Base-by-base conservation (phyloP, 1,140 invertebrate genomes). In the Nomia melanderi region DNA sequence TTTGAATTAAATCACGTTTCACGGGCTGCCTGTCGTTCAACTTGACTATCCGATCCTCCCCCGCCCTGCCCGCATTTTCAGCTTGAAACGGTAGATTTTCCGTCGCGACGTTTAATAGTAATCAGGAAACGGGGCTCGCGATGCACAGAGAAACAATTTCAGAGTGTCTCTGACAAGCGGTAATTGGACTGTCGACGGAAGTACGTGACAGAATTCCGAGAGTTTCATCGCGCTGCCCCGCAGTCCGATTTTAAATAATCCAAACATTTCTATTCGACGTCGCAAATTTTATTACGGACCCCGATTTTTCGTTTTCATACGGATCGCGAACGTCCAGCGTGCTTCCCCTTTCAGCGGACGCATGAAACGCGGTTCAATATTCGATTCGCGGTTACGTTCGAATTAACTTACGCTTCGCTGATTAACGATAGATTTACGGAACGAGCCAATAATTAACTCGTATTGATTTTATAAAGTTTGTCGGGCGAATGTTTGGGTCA, bases 101-200 rank as follows among this genome's bases (percentile, higher is more conserved):
- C 25, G 17, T 29, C 33, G n/a, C 12, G 60, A 72, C 70, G 41
- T 62, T 72, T 72, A 66, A 56, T 74, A 72, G 27, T 53, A 65
- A 65, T 65, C 72, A 44, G 47, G 6, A 44, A 33, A 50, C 72
- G 29, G 36, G 36, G 47, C 47, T n/a, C 60, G 11, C 23, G 17
- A 5, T 50, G 53, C 39, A 36, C 59, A 41, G 27, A 62, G 72
- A 41, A 41, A 74, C 62, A 65, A 65, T 74, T 74, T 65, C 54
- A 27, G 72, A 56, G 72, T 74, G 72, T 74, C 62, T 65, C 72
- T 74, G 72, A 65, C 72, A 57, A 57, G 53, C 53, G 36, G 60
- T 65, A 74, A 74, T 74, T 74, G 72, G 62, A 74, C 72, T 74
- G 72, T 74, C 72, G 36, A 74, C 62, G 11, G n/a, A 39, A 29